Percentiles rank a stretch among this genome's conserved stretches.
Evolutionary conservation across 2,888 invertebrate genomes (phyloP).

Genomic region (Steinernema hermaphroditum): DNA sequence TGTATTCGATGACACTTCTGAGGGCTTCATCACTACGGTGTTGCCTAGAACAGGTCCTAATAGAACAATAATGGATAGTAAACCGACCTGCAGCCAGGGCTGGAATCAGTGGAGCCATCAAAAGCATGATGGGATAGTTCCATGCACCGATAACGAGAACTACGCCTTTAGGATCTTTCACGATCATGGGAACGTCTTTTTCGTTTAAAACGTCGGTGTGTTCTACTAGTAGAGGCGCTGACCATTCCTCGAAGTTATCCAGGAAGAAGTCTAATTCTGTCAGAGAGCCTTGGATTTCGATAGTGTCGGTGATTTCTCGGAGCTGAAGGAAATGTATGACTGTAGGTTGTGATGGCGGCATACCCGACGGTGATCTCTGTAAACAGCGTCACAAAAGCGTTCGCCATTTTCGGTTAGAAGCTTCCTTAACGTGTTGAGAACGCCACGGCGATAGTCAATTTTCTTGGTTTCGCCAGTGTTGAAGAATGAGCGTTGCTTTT

Average conservation of each 20-base stretch:
- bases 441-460: constrained; percentile 36
- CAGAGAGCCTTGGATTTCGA: constrained; percentile 51
- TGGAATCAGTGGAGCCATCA: constrained; percentile 56
- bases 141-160: constrained; percentile 81
- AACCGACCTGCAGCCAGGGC: constrained; percentile 54
- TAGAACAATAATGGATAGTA: too few relatives aligned
- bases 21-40: constrained; percentile 61
- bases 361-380: constrained; percentile 58
- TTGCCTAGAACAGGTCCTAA: constrained; percentile 48
- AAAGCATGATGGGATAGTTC: constrained; percentile 81
- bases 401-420: constrained; percentile 51
- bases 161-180: constrained; percentile 94
- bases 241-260: constrained; percentile 52
- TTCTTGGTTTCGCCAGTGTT: constrained; percentile 44
- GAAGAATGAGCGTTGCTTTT: constrained; percentile 52
- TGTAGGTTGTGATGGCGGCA: too few relatives aligned
- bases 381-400: constrained; percentile 51
- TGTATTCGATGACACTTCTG: constrained; percentile 53
- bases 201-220: constrained; percentile 30
- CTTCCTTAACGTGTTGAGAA: constrained; percentile 46
- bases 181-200: constrained; percentile 68
- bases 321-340: too few relatives aligned
- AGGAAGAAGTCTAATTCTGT: constrained; percentile 55
- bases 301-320: neutral
- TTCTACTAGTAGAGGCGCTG: constrained; percentile 44